These are phyloP conservation scores for Notarius lentiginosus DNA, from an alignment of 2,113 vertebrate genomes.

Conservation along the genomic window DNA sequence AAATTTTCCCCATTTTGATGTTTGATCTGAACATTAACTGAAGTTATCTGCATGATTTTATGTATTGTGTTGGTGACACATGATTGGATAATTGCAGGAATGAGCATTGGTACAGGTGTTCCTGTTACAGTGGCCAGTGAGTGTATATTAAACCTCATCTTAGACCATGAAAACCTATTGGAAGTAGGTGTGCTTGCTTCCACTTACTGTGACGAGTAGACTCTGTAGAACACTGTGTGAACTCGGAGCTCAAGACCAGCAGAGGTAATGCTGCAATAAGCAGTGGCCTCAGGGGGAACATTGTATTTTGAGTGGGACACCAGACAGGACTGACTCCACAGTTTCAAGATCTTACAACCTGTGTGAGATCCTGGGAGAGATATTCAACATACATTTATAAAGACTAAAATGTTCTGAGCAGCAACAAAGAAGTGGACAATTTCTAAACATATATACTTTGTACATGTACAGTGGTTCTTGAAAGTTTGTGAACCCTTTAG, in stretches of 20 bases:
- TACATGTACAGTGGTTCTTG: too few species aligned
- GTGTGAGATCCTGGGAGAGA: not conserved
- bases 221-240: not conserved
- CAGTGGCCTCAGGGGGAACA: not conserved
- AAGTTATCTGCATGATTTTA: not conserved
- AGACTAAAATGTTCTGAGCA: not conserved
- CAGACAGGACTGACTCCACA: not conserved
- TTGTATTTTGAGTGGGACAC: not conserved
- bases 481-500: too few species aligned
- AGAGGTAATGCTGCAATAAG: conserved; percentile 19
- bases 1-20: not conserved
- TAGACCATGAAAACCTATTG: not conserved
- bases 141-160: not conserved
- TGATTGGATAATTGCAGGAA: not conserved
- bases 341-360: not conserved
- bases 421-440: not conserved
- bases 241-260: not conserved
- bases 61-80: not conserved
- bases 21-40: not conserved
- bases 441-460: not conserved
- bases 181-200: not conserved
- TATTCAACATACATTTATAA: not conserved
- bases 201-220: conserved; percentile 5
- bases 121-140: not conserved
- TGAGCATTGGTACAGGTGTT: not conserved